These are phyloP conservation scores for Cecropterus lyciades DNA, from an alignment of 1,140 invertebrate species.

Conservation along the genomic window DNA sequence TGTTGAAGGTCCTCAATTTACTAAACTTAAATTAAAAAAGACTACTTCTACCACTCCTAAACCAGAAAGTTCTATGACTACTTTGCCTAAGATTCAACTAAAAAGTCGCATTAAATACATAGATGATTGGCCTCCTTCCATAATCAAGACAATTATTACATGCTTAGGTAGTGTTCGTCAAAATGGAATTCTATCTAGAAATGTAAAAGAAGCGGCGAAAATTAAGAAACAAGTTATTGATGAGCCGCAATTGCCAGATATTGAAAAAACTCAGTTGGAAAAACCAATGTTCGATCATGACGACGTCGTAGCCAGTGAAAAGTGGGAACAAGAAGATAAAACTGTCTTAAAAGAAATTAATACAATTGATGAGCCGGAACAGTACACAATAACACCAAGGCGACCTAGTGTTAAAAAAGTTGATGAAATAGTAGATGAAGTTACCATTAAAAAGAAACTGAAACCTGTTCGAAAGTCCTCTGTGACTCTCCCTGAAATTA, in stretches of 20 bases:
- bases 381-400: slow-evolving; percentile 85
- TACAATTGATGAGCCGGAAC: slow-evolving; percentile 74
- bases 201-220: slow-evolving; percentile 88
- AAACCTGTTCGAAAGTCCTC: slow-evolving; percentile 87
- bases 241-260: slow-evolving; percentile 67
- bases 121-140: slow-evolving; percentile 85
- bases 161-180: slow-evolving; percentile 84
- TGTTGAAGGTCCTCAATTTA: slow-evolving; percentile 84
- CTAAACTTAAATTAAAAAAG: slow-evolving; percentile 87
- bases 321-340: slow-evolving; percentile 38
- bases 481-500: slow-evolving; percentile 87
- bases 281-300: slow-evolving; percentile 76
- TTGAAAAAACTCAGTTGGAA: slow-evolving; percentile 78
- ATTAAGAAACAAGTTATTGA: slow-evolving; percentile 83
- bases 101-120: slow-evolving; percentile 87
- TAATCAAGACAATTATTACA: slow-evolving; percentile 83
- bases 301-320: slow-evolving; percentile 67
- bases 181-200: slow-evolving; percentile 88
- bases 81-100: slow-evolving; percentile 87
- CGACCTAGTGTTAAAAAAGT: slow-evolving; percentile 78
- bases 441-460: slow-evolving; percentile 88
- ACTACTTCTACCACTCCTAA: slow-evolving; percentile 72
- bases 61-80: slow-evolving; percentile 77
- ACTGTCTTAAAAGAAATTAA: slow-evolving; percentile 31
- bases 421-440: slow-evolving; percentile 89